Evolutionary conservation across 1,140 invertebrate species (phyloP), one percentile per base, ranked within the genome.

Genomic region (Caenorhabditis brenneri): DNA sequence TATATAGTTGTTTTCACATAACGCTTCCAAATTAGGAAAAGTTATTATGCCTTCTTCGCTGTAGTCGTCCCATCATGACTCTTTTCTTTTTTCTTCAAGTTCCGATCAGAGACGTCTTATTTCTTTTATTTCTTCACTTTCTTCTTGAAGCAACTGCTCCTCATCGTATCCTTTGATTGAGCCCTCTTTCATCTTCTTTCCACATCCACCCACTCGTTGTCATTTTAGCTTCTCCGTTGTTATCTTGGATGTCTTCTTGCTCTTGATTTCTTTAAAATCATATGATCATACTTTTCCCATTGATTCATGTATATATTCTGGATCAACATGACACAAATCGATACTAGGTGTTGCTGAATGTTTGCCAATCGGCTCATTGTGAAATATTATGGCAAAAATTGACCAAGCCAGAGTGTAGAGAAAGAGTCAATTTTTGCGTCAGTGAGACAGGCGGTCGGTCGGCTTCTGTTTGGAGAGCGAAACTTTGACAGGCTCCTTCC

Each of bases 331-430:
- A 42, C 65, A 39, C 36, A 74, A 74, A 74, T 74, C 65, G 65
- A 74, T 74, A 74, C 65, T n/a, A 74, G 65, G 33, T 74, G 65
- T 31, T 42, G 58, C 16, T 65, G 31, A 27, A 10, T 65, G 36
- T 74, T 74, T 74, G 65, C 65, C 36, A 6, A 74, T 42, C 36
- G 65, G 65, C 65, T 74, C 65, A 74, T 74, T 74, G 65, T 74
- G 65, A 74, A 74, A 74, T 74, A 74, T 74, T 74, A 74, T 74
- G 65, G 65, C 36, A 42, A 74, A 74, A 74, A 74, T 74, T 74
- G 65, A 74, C 65, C 65, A 42, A 27, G 58, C 29, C 15, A 27
- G 24, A 65, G 65, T 22, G 65, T 46, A 31, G n/a, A 74, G 65
- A 74, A 31, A 33, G 36, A 74, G 65, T 42, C 65, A 42, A 39